Base-by-base conservation (phyloP, 2,113 vertebrate species). In the Cinclus cinclus region DNA sequence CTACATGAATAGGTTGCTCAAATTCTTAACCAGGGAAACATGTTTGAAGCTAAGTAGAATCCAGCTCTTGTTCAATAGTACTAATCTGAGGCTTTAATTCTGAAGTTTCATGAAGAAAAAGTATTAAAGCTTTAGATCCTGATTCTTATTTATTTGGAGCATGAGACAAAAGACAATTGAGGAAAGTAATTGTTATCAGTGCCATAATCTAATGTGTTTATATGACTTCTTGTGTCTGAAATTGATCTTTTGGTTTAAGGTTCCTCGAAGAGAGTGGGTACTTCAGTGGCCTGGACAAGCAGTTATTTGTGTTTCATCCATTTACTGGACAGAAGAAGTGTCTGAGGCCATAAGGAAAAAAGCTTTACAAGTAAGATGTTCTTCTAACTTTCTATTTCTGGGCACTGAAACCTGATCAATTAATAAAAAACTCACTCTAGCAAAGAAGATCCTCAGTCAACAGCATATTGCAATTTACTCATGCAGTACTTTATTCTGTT, bases 261-360 rank as follows among this genome's bases (percentile, higher is more conserved):
- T 99, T 81, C 98, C 98, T 67, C 98, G 98, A 56, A 99, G 98
- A 53, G 87, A 96, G 1, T 99, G 99, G 99, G 99, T 99, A 20
- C 97, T 99, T 85, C 97, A 98, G 95, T 99, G 99, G 99, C 98
- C 99, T 41, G 99, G 99, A 30, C 99, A 99, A 95, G 98, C 99
- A 22, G 98, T 99, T 20, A 99, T 99, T 94, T 99, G 99, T 80
- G 98, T 98, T 55, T 99, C 99, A 37, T 99, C 98, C 84, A 98
- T 99, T 92, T 99, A 98, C 96, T 99, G 99, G 99, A 99, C 99
- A 55, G 96, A 97, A 84, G 99, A 99, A 95, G 99, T 99, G 23
- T 98, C 98, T 69, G 96, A 98, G 65, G 98, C 99, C 79, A 98
- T 99, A 89, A 67, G 60, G 19, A 97, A 92, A 73, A 98, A 98